Conservation (phyloP, 1,140 invertebrate genomes). For the Macrobrachium nipponense region DNA sequence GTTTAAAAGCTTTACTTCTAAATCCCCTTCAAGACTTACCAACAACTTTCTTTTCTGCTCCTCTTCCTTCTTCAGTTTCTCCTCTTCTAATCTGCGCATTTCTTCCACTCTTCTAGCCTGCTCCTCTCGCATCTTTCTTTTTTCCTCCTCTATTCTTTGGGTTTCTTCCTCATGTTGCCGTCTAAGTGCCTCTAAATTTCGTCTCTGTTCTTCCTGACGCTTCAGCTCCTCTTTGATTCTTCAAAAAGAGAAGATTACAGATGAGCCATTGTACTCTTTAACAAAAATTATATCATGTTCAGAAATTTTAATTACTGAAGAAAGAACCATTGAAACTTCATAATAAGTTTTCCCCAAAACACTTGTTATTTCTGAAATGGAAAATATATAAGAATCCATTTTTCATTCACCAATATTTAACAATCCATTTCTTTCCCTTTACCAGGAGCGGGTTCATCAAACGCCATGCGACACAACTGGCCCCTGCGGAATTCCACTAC, state of each 20-base stretch:
- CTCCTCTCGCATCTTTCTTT: conserved; percentile 52
- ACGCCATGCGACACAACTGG: no score
- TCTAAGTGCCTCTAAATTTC: conserved; percentile 52
- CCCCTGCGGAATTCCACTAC: no score
- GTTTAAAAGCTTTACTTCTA: neutral
- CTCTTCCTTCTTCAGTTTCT: conserved; percentile 62
- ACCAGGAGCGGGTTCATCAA: no score
- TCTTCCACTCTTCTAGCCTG: conserved; percentile 61
- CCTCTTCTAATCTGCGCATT: conserved; percentile 64
- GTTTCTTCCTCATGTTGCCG: conserved; percentile 58
- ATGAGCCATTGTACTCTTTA: neutral
- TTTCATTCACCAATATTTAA: no score
- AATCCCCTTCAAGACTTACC: neutral
- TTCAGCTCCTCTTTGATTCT: conserved; percentile 49
- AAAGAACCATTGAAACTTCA: no score
- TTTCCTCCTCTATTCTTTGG: conserved; percentile 62
- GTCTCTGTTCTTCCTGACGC: conserved; percentile 62
- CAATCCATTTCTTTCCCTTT: no score
- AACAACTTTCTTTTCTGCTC: conserved; percentile 55
- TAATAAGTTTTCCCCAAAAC: no score
- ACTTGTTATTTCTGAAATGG: no score
- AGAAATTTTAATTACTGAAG: neutral
- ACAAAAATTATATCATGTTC: neutral
- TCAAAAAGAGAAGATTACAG: neutral
- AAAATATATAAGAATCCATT: no score